Base-by-base conservation (phyloP, 1,140 invertebrate species). In the Helicoverpa armigera region DNA sequence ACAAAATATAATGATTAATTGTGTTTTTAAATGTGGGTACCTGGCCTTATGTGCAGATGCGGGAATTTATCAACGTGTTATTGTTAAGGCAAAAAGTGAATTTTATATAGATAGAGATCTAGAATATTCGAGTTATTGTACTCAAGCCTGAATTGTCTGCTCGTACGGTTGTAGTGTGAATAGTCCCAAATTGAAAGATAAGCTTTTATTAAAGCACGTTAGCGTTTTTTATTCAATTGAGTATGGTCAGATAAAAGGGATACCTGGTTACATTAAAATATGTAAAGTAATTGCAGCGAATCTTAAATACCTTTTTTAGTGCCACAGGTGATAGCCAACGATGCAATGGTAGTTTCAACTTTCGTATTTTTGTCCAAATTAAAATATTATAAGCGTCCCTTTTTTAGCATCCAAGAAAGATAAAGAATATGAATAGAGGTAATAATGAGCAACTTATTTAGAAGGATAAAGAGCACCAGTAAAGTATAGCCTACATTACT, bases 1-100 rank as follows among this genome's bases (percentile, higher is more conserved):
- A 94, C 90, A 92, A 91, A 92, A 89, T 87, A 79, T 90, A 90
- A 92, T 94, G 91, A 94, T 94, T 93, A 94, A 94, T 94, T 89
- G 85, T 85, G 85, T 85, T 88, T 87, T 88, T 87, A 86, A 89
- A 83, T n/a, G 53, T 35, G 14, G 69, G 61, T 81, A 83, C 77
- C 76, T 70, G 81, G 50, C 48, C 29, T 53, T 31, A 35, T 63
- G 35, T 63, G 60, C 75, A 65, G 75, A 78, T 54, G 75, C 58
- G 58, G 48, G 56, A 76, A 75, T 75, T 48, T 50, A 75, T 63
- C 56, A 63, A 23, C 56, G 43, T 61, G 58, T 51, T 51, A 63
- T 48, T 76, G 69, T 72, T 54, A 53, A 3, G 23, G 73, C 73
- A 76, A 76, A 76, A 76, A 63, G 43, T 51, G 73, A 61, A 61